phyloP scores from a whole-genome alignment of 2,888 invertebrate genomes.

The Tholera decimalis region DNA sequence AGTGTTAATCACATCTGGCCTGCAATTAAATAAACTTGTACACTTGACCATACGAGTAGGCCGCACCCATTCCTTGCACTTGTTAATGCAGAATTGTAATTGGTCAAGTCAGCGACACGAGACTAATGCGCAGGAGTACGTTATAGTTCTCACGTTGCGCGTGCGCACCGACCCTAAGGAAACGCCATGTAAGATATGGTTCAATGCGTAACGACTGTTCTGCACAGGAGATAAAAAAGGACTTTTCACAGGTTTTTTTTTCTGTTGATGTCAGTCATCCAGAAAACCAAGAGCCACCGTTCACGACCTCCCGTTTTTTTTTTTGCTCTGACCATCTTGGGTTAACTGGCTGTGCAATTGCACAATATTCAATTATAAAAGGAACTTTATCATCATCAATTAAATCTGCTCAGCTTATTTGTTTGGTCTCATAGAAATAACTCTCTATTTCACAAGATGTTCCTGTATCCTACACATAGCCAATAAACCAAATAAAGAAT shows the following conservation, averaged over 20 bases:
- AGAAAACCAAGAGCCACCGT: conserved; percentile 30
- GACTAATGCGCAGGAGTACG: conserved; percentile 80
- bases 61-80: conserved; percentile 76
- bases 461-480: conserved; percentile 20
- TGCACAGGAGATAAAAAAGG: conserved; percentile 73
- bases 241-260: conserved; percentile 70
- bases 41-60: conserved; percentile 64
- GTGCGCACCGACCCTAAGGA: conserved; percentile 79
- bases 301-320: conserved; percentile 18
- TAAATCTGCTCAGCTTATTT: conserved; percentile 11
- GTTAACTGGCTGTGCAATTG: conserved; percentile 27
- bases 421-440: conserved; percentile 40
- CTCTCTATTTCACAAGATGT: conserved; percentile 32
- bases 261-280: conserved; percentile 36
- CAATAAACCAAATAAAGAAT: conserved; percentile 51
- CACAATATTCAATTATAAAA: conserved; percentile 7
- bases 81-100: conserved; percentile 82
- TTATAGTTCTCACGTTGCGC: conserved; percentile 84
- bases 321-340: conserved; percentile 16
- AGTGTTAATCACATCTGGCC: conserved; percentile 51
- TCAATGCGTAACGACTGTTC: conserved; percentile 84
- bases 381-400: conserved; percentile 21
- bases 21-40: conserved; percentile 56
- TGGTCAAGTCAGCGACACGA: conserved; percentile 78
- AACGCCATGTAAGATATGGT: conserved; percentile 84